Evolutionary conservation across 2,888 invertebrate species (phyloP).

Genomic region (Chironomus tentans): DNA sequence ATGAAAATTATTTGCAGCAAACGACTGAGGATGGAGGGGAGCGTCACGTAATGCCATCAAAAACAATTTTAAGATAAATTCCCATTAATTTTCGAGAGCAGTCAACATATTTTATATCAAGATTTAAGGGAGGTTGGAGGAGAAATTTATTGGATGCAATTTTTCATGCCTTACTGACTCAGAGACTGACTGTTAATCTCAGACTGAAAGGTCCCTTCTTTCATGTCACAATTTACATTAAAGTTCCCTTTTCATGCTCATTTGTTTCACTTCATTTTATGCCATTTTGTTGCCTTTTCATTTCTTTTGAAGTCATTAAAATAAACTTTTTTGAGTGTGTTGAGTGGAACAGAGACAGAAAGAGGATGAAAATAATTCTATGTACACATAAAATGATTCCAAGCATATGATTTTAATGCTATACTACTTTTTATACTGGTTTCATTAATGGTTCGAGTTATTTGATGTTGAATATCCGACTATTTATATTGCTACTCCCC

Average conservation of each 20-base stretch:
- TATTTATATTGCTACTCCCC: background rate
- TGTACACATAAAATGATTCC: background rate
- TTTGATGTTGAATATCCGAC: background rate
- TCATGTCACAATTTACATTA: background rate
- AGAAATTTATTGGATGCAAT: constrained; percentile 24
- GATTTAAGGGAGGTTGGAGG: constrained; percentile 4
- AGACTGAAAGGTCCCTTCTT: background rate
- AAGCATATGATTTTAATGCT: background rate
- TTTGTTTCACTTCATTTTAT: background rate
- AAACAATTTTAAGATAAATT: constrained; percentile 4
- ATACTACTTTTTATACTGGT: background rate
- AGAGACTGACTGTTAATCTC: background rate
- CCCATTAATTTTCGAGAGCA: constrained; percentile 8
- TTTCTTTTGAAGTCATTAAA: too few relatives aligned
- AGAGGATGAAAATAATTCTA: too few relatives aligned
- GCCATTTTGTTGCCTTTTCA: too few relatives aligned
- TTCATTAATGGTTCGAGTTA: background rate
- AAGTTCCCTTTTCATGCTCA: background rate
- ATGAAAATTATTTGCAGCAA: too few relatives aligned
- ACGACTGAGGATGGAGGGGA: background rate
- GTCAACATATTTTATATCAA: constrained; percentile 1
- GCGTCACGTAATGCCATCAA: constrained; percentile 1
- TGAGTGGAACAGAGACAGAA: too few relatives aligned
- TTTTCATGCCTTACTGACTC: constrained; percentile 3
- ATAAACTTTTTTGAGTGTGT: too few relatives aligned